Conservation (phyloP, 2,797 vertebrate species). For the Jordanella pulchra region DNA sequence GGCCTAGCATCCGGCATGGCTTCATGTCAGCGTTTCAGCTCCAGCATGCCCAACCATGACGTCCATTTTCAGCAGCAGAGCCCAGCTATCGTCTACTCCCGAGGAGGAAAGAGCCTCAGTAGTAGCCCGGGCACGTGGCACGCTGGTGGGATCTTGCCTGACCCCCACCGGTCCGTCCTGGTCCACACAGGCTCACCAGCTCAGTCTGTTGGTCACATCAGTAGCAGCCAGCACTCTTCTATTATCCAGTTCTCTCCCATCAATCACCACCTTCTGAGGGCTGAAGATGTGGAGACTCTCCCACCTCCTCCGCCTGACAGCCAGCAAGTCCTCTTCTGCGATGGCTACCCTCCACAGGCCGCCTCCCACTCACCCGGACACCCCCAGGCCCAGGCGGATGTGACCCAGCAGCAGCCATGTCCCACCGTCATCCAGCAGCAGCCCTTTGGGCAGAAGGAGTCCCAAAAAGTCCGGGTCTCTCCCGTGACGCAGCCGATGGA, state of each 20-base stretch:
- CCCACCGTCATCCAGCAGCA: conserved; percentile 95
- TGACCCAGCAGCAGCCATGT: conserved; percentile 78
- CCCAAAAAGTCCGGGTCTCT: conserved; percentile 62
- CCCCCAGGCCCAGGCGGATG: conserved; percentile 39
- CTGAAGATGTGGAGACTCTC: conserved; percentile 73
- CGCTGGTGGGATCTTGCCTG: conserved; percentile 76
- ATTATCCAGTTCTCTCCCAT: conserved; percentile 91
- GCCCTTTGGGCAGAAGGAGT: conserved; percentile 71
- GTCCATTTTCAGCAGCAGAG: conserved; percentile 90
- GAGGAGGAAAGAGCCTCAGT: conserved; percentile 85
- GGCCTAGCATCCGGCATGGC: conserved; percentile 86
- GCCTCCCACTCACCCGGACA: conserved; percentile 74
- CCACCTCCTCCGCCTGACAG: conserved; percentile 66
- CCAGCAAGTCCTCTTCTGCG: conserved; percentile 92
- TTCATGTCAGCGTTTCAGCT: conserved; percentile 90
- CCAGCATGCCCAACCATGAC: conserved; percentile 85
- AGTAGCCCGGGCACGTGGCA: conserved; percentile 84
- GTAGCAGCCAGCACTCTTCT: conserved; percentile 82
- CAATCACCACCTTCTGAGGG: conserved; percentile 88
- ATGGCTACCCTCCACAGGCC: conserved; percentile 79
- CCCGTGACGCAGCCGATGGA: conserved; percentile 65
- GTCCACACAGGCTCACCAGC: conserved; percentile 89
- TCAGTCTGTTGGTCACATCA: conserved; percentile 73
- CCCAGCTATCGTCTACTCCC: conserved; percentile 87
- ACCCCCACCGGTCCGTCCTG: conserved; percentile 92